phyloP scores from a whole-genome alignment of 1,140 invertebrate species.

The Octopus sinensis region DNA sequence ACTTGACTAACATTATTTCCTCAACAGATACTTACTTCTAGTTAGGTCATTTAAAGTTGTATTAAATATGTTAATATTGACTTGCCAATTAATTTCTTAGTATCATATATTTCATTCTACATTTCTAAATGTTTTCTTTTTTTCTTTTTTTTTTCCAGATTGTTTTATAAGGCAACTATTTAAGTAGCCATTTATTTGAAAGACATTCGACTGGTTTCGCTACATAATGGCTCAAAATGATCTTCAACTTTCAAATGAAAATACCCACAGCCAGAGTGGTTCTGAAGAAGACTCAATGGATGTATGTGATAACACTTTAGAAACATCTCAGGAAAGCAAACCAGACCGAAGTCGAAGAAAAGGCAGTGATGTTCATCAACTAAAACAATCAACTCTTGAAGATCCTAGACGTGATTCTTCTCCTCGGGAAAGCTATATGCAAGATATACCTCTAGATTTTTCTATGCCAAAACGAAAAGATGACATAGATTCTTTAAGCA shows the following conservation, averaged over 20 bases:
- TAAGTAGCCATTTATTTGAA: too few relatives aligned
- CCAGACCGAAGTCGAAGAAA: neutral
- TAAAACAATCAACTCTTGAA: conserved; percentile 7
- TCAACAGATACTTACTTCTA: too few relatives aligned
- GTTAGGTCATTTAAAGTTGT: too few relatives aligned
- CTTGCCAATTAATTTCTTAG: too few relatives aligned
- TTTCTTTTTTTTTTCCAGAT: too few relatives aligned
- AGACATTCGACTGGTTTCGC: too few relatives aligned
- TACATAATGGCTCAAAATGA: neutral
- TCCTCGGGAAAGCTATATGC: conserved; percentile 11
- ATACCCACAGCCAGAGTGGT: conserved; percentile 13
- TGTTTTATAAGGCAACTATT: too few relatives aligned
- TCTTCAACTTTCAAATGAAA: conserved; percentile 19
- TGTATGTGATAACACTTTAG: neutral
- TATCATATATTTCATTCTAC: too few relatives aligned
- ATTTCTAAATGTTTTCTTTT: too few relatives aligned
- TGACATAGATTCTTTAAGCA: conserved; percentile 24
- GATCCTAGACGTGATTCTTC: too few relatives aligned
- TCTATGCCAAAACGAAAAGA: conserved; percentile 27
- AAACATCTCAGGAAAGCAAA: neutral
- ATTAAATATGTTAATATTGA: too few relatives aligned
- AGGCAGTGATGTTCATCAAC: conserved; percentile 3
- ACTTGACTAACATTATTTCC: too few relatives aligned
- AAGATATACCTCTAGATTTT: conserved; percentile 36
- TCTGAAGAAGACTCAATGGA: conserved; percentile 9